Evolutionary conservation across 2,113 vertebrate genomes (phyloP).

Genomic region (Elaphurus davidianus): DNA sequence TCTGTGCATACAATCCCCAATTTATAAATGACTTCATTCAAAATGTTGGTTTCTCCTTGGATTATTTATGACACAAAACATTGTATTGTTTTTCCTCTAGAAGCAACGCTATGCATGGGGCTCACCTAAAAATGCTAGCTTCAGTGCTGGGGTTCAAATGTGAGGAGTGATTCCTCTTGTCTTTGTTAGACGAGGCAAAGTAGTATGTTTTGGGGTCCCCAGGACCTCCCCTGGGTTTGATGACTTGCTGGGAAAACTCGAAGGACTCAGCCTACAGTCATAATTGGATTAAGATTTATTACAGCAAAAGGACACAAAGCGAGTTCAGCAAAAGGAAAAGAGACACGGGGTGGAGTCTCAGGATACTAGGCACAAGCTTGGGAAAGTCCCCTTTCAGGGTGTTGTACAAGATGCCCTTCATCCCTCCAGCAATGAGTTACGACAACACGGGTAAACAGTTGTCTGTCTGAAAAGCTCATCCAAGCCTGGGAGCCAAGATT

Average conservation of each 20-base stretch:
- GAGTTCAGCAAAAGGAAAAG: neutral
- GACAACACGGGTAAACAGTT: neutral
- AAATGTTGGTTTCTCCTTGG: accelerated
- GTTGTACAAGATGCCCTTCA: accelerated
- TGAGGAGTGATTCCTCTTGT: neutral
- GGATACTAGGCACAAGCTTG: neutral
- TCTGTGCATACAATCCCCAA: accelerated
- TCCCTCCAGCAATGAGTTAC: accelerated
- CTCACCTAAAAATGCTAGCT: accelerated
- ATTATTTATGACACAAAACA: neutral
- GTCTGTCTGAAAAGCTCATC: neutral
- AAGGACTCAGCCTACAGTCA: accelerated
- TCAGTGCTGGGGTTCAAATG: neutral
- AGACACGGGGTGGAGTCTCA: accelerated
- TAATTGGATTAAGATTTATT: accelerated
- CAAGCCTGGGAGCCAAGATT: neutral
- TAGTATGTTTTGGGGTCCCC: accelerated
- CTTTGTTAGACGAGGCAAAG: neutral
- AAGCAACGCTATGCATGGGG: accelerated
- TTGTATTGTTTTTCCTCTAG: neutral
- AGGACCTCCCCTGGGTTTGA: accelerated
- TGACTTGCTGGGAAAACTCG: too few relatives aligned
- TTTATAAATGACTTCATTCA: neutral
- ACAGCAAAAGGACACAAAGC: accelerated
- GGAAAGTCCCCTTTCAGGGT: neutral